These are phyloP conservation scores for Platerodrilus igneus DNA, from an alignment of 2,888 invertebrate species.

Conservation along the genomic window DNA sequence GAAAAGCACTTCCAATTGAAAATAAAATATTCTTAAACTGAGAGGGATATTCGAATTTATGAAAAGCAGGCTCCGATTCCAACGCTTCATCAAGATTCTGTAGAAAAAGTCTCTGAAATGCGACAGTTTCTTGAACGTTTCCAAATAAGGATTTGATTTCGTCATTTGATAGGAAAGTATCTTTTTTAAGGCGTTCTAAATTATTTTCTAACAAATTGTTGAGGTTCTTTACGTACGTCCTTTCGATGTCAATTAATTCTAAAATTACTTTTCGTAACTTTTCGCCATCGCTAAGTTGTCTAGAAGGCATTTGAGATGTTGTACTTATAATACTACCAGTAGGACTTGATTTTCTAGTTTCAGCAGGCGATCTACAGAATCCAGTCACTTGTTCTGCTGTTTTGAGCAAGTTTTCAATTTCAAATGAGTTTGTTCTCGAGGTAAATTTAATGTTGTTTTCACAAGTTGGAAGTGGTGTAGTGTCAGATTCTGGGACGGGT, in stretches of 20 bases:
- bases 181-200: slow-evolving; percentile 92
- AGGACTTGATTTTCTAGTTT: slow-evolving; percentile 80
- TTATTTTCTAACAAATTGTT: slow-evolving; percentile 94
- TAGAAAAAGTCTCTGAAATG: slow-evolving; percentile 93
- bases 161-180: slow-evolving; percentile 92
- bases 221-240: slow-evolving; percentile 93
- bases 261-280: slow-evolving; percentile 91
- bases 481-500: slow-evolving; percentile 77
- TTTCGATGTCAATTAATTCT: slow-evolving; percentile 94
- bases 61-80: slow-evolving; percentile 86
- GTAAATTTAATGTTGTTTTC: slow-evolving; percentile 46
- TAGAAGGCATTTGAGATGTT: slow-evolving; percentile 70
- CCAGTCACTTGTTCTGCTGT: slow-evolving; percentile 72
- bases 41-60: slow-evolving; percentile 84
- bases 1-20: slow-evolving; percentile 93
- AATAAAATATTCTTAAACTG: slow-evolving; percentile 96
- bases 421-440: slow-evolving; percentile 81
- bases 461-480: slow-evolving; percentile 52
- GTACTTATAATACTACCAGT: slow-evolving; percentile 81
- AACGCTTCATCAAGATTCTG: slow-evolving; percentile 90
- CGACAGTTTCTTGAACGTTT: slow-evolving; percentile 95
- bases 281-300: slow-evolving; percentile 89
- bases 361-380: slow-evolving; percentile 85
- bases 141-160: slow-evolving; percentile 96
- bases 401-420: slow-evolving; percentile 93